A percentile compares a stretch with the other conserved stretches of the same genome.
Evolutionary conservation across 2,113 vertebrate genomes (phyloP).

Genomic region (Alouatta palliata): DNA sequence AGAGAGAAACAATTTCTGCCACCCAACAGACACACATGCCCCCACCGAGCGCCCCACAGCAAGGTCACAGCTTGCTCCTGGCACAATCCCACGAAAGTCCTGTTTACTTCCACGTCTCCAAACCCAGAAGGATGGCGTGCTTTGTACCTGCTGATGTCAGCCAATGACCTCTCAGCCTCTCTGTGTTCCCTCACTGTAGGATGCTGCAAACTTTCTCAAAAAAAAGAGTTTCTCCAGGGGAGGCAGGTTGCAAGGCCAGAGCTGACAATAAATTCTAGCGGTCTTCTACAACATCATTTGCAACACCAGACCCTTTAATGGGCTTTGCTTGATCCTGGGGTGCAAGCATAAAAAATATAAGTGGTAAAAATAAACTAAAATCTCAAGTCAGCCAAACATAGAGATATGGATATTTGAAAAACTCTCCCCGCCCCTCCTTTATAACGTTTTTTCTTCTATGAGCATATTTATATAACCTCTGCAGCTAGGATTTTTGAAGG

Average conservation of each 20-base stretch:
- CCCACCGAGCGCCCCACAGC: fast-evolving
- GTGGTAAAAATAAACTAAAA: background rate
- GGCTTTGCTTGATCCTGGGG: background rate
- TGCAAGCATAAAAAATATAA: background rate
- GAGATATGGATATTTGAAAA: background rate
- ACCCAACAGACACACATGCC: fast-evolving
- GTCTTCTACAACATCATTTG: background rate
- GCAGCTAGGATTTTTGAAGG: background rate
- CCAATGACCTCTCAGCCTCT: background rate
- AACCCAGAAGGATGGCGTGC: background rate
- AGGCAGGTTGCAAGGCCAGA: background rate
- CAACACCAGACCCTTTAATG: background rate
- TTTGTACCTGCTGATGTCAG: background rate
- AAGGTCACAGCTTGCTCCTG: background rate
- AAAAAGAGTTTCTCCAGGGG: too few relatives aligned
- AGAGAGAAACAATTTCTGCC: background rate
- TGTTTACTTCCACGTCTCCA: background rate
- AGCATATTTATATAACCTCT: background rate
- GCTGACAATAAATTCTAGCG: fast-evolving
- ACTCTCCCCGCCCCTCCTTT: background rate
- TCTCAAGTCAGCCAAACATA: background rate
- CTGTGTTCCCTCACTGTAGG: background rate
- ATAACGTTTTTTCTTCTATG: background rate
- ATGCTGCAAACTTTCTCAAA: too few relatives aligned
- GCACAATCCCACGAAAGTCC: background rate